These are phyloP conservation scores for Anhinga rufa DNA, from an alignment of 2,113 vertebrate genomes.

Conservation along the genomic window DNA sequence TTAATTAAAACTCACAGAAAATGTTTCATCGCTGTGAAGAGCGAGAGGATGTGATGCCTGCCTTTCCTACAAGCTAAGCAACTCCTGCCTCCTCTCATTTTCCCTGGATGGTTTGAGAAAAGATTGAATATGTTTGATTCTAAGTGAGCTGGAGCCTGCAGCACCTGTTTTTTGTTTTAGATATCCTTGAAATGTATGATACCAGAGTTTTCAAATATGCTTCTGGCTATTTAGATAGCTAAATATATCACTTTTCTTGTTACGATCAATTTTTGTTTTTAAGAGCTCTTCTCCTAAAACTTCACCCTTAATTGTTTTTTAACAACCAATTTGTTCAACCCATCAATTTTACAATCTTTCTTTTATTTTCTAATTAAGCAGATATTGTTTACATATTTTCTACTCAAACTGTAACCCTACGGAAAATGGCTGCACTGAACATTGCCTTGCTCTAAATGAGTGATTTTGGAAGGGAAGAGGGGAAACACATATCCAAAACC, in stretches of 20 bases:
- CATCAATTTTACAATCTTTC: slow-evolving; percentile 24
- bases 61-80: not conserved
- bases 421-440: not conserved
- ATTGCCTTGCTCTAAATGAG: not conserved
- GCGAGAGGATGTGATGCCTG: not conserved
- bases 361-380: slow-evolving; percentile 34
- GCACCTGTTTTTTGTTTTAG: not conserved
- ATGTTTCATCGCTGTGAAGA: not conserved
- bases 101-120: not conserved
- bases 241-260: not conserved
- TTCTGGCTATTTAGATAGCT: not conserved
- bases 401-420: not conserved
- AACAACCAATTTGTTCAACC: slow-evolving; percentile 28
- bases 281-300: not conserved
- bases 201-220: not conserved
- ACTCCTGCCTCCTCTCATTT: not conserved
- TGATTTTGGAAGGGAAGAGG: not conserved
- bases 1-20: not conserved
- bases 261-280: not conserved
- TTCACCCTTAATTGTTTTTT: slow-evolving; percentile 14
- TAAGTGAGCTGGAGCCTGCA: not conserved
- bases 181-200: not conserved
- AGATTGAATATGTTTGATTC: not conserved
- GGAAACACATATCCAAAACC: not conserved
- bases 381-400: slow-evolving; percentile 21